Percentiles rank a stretch among this genome's conserved stretches.
Evolutionary conservation across 2,888 invertebrate species (phyloP).

Genomic region (Dendrolimus pini): DNA sequence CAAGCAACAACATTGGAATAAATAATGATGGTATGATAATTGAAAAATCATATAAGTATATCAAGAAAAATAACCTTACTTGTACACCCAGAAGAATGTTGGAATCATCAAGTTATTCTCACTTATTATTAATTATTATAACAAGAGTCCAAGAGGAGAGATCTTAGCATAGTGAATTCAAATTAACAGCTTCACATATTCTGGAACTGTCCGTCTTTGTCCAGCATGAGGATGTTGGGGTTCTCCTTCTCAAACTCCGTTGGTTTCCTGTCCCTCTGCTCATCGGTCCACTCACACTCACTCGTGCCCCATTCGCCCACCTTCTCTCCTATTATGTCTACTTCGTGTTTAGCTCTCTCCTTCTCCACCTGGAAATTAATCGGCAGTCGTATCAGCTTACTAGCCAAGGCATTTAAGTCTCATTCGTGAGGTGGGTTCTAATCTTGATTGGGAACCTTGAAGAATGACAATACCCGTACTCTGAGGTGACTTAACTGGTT

Average conservation of each 20-base stretch:
- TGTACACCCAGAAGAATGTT: no score
- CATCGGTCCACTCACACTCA: conserved; percentile 84
- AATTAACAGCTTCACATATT: conserved; percentile 76
- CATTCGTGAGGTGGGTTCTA: no score
- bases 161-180: conserved; percentile 15
- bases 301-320: conserved; percentile 84
- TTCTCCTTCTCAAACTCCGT: conserved; percentile 87
- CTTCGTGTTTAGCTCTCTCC: conserved; percentile 79
- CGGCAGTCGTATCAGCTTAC: not conserved
- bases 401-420: no score
- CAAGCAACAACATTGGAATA: no score
- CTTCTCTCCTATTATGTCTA: conserved; percentile 84
- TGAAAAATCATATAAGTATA: no score
- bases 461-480: no score
- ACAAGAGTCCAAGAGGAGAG: conserved; percentile 1
- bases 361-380: conserved; percentile 79
- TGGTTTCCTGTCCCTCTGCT: conserved; percentile 81
- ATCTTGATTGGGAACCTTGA: no score
- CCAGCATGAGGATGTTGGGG: conserved; percentile 85
- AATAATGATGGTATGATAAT: no score
- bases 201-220: conserved; percentile 84
- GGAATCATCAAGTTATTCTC: not conserved
- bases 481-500: no score
- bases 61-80: no score
- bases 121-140: not conserved